Conservation (phyloP, 2,113 vertebrate genomes). For the Solea senegalensis region DNA sequence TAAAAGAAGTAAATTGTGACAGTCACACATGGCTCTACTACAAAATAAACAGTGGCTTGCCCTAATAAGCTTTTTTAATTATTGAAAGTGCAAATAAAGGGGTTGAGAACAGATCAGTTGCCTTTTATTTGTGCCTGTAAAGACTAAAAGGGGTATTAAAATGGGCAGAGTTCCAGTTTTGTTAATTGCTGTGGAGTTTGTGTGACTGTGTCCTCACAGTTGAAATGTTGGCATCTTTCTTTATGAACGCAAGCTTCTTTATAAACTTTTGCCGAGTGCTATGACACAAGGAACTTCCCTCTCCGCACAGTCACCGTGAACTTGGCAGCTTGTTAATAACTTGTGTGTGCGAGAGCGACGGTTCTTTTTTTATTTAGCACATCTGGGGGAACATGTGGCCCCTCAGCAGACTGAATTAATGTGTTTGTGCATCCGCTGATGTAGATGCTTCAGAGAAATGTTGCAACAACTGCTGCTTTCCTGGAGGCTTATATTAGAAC, state of each 20-base stretch:
- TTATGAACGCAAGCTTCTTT: background rate
- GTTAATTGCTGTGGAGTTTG: conserved; percentile 26
- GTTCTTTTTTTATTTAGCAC: background rate
- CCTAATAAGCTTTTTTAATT: conserved; percentile 54
- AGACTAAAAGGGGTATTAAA: conserved; percentile 36
- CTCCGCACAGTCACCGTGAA: background rate
- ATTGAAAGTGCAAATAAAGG: conserved; percentile 67
- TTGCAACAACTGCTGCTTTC: conserved; percentile 5
- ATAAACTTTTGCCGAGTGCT: conserved; percentile 2
- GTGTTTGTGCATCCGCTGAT: conserved; percentile 14
- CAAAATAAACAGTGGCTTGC: conserved; percentile 5
- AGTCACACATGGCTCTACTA: conserved; percentile 4
- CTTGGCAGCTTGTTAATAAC: conserved; percentile 22
- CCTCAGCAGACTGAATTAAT: conserved; percentile 36
- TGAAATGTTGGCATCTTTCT: conserved; percentile 22
- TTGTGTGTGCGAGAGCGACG: background rate
- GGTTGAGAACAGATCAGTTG: conserved; percentile 46
- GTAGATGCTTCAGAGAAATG: conserved; percentile 12
- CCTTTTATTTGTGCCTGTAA: conserved; percentile 52
- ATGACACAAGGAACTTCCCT: conserved; percentile 10
- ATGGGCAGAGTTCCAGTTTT: conserved; percentile 23
- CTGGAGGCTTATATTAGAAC: conserved; percentile 17
- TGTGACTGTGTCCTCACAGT: background rate
- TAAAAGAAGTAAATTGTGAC: conserved; percentile 34
- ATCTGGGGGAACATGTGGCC: conserved; percentile 55